Base-by-base conservation (phyloP, 2,113 vertebrate species). In the Lepus americanus region DNA sequence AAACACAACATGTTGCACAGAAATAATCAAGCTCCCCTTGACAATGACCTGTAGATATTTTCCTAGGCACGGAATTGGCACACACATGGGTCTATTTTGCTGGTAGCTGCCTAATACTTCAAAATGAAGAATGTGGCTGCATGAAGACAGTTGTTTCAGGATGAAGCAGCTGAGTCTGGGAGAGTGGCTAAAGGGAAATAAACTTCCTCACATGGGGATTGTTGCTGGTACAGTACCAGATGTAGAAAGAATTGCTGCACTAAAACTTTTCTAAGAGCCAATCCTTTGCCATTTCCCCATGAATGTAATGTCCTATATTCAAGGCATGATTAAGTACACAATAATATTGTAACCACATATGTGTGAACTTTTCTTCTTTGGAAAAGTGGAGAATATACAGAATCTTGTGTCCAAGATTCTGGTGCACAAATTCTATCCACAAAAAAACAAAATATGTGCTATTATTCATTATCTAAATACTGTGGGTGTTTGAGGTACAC, bases 91-190 rank as follows among this genome's bases (percentile, higher is more conserved):
- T 1, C n/a, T 93, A 36, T 67, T 85, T 84, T 83, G 23, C 14
- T 79, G 20, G 29, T 74, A 64, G 51, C 36, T 53, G 4, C 61
- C 66, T 93, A 33, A 76, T 27, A 31, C 23, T 87, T 92, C 22
- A 14, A 36, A 89, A 77, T 87, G 55, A 90, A 94, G 70, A 90
- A 78, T 29, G 55, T 66, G 11, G 3, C n/a, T 49, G 13, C 11
- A 36, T 27, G 27, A 33, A 82, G 53, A 66, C 39, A 61, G 36
- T 31, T 27, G n/a, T 44, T 67, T 1, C 19, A 84, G 39, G 27
- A 94, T 51, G 61, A 63, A 90, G 36, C 76, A 77, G 36, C 66
- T 77, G 77, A 85, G 67, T 77, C 87, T 94, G 87, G 92, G 92
- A 97, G 61, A 73, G 20, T 49, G 9, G 77, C 72, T 77, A 77